Conservation (phyloP, 2,888 invertebrate species). For the Rhopalosiphum nymphaeae region DNA sequence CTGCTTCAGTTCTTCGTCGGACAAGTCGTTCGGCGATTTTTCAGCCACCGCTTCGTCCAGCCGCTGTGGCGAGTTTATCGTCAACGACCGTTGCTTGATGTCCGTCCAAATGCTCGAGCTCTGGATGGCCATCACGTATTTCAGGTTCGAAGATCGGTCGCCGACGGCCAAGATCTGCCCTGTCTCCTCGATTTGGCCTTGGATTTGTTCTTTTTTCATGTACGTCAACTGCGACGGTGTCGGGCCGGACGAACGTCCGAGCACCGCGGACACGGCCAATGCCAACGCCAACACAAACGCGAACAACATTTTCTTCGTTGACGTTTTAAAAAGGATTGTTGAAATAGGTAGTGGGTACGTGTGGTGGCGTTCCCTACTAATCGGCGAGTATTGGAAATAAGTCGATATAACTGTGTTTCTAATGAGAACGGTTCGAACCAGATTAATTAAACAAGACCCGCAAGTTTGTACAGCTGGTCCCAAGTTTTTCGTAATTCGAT, state of each 20-base stretch:
- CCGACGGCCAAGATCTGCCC: background rate
- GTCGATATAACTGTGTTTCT: background rate
- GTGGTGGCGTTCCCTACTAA: background rate
- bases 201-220: background rate
- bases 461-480: background rate
- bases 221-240: fast-evolving
- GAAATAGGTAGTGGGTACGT: background rate
- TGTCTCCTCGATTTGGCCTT: fast-evolving
- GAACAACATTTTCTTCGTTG: background rate
- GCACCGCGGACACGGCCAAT: background rate
- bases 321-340: background rate
- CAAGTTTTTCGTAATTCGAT: background rate
- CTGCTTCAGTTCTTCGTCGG: background rate
- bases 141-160: background rate
- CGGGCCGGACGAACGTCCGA: background rate
- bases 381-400: background rate
- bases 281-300: background rate
- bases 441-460: background rate
- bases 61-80: background rate
- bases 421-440: background rate
- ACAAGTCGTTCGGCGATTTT: background rate
- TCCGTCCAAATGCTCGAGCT: constrained; percentile 28
- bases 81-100: background rate
- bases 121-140: constrained; percentile 18
- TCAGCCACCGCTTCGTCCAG: background rate